Conservation (phyloP, 2,888 invertebrate species). For the Drosophila recens region DNA sequence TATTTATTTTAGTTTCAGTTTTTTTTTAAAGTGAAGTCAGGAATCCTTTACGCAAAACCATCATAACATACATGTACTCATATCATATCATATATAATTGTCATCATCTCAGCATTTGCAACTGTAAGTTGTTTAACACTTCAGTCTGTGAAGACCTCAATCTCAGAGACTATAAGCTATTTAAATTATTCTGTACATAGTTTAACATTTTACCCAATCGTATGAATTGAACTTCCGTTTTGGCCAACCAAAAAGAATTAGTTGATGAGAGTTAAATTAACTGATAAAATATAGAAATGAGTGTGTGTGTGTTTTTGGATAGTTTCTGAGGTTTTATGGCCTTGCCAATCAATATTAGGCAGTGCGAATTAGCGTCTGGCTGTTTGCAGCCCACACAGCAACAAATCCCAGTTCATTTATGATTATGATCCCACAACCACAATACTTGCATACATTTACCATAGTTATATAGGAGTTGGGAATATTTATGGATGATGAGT, state of each 20-base stretch:
- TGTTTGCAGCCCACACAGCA: conserved; percentile 20
- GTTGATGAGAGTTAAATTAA: conserved; percentile 5
- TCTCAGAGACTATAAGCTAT: no score
- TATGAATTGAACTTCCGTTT: conserved; percentile 49
- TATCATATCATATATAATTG: no score
- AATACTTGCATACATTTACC: background rate
- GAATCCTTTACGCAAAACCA: no score
- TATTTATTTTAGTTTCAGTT: no score
- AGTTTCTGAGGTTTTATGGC: conserved; percentile 40
- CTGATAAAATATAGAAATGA: conserved; percentile 1
- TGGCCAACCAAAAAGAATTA: conserved; percentile 19
- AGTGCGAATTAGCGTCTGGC: conserved; percentile 54
- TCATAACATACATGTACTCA: no score
- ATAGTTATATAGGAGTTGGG: conserved; percentile 11
- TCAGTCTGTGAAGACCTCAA: no score
- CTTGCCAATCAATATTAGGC: conserved; percentile 64
- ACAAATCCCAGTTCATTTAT: conserved; percentile 27
- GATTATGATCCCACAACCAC: conserved; percentile 9
- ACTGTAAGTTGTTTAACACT: no score
- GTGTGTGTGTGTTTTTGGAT: conserved; percentile 14
- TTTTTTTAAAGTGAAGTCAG: no score
- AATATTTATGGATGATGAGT: conserved; percentile 14
- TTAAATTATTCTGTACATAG: no score
- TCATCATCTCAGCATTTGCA: no score
- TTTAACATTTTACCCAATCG: no score